Conservation (phyloP, 1,140 invertebrate species). For the Caenorhabditis tropicalis region DNA sequence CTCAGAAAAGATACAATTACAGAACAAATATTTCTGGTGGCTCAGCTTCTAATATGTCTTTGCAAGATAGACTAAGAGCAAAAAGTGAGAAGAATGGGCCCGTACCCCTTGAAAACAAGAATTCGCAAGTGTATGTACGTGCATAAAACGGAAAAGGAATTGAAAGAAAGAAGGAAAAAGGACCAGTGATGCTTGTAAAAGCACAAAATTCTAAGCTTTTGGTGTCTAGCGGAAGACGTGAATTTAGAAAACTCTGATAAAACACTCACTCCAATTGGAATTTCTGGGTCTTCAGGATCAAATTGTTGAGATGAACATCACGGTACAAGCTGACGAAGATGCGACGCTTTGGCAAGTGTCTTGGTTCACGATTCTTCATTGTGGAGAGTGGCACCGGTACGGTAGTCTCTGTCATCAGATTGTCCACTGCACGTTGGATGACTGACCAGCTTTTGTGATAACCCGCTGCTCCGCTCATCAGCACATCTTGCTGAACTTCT, state of each 20-base stretch:
- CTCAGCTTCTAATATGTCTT: slow-evolving; percentile 25
- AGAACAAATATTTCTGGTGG: slow-evolving; percentile 14
- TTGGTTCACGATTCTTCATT: slow-evolving; percentile 4
- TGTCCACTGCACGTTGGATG: not conserved
- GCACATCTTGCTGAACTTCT: not conserved
- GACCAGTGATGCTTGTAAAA: not conserved
- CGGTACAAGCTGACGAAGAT: not conserved
- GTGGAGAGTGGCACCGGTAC: not conserved
- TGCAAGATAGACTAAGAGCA: not conserved
- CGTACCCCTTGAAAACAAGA: not conserved
- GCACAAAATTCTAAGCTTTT: not conserved
- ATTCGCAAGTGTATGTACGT: not conserved
- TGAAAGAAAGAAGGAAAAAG: not conserved
- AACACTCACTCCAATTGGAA: slow-evolving; percentile 18
- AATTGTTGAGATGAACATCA: slow-evolving; percentile 26
- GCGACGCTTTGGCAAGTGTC: slow-evolving; percentile 31
- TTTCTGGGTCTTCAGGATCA: slow-evolving; percentile 1
- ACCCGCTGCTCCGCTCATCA: not conserved
- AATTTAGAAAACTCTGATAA: not conserved
- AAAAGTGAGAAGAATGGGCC: not conserved
- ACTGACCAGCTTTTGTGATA: slow-evolving; percentile 16
- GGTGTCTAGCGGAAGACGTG: not conserved
- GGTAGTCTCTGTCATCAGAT: not conserved
- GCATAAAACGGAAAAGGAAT: not conserved
- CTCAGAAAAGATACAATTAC: not conserved